Evolutionary conservation across 1,140 invertebrate species (phyloP).

Genomic region (Charaxes varanes): DNA sequence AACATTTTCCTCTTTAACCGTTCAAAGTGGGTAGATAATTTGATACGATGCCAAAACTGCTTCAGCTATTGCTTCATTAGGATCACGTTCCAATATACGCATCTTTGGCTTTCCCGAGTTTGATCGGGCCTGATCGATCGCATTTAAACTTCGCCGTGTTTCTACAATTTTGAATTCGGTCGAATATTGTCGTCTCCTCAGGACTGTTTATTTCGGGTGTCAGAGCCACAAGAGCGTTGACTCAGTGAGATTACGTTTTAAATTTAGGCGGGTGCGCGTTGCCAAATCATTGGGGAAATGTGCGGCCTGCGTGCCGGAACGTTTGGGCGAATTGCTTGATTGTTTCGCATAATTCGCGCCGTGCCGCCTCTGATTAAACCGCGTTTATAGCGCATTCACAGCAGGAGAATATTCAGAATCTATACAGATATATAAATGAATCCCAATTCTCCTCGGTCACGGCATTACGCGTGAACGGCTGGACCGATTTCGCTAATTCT

Average conservation of each 20-base stretch:
- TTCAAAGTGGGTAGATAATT: no score
- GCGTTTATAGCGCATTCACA: background rate
- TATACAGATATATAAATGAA: no score
- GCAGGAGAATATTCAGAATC: background rate
- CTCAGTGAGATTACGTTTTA: slow-evolving; percentile 71
- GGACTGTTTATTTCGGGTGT: slow-evolving; percentile 59
- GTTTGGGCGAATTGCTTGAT: slow-evolving; percentile 43
- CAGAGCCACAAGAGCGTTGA: slow-evolving; percentile 64
- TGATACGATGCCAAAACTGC: slow-evolving; percentile 4
- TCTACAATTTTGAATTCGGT: slow-evolving; percentile 41
- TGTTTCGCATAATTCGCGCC: slow-evolving; percentile 23
- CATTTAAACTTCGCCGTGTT: slow-evolving; percentile 19
- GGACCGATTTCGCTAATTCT: no score
- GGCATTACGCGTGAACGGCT: no score
- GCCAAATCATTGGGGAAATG: slow-evolving; percentile 69
- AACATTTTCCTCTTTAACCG: no score
- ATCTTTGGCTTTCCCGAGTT: background rate
- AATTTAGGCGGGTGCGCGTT: slow-evolving; percentile 65
- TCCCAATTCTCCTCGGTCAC: no score
- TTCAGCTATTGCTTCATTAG: slow-evolving; percentile 1
- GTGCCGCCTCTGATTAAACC: slow-evolving; percentile 8
- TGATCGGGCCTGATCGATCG: background rate
- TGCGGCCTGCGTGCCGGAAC: slow-evolving; percentile 32
- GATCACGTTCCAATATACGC: background rate
- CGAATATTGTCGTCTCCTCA: slow-evolving; percentile 46